A percentile compares a stretch with the other conserved stretches of the same genome.
Conservation (phyloP, 2,888 invertebrate species). For the Dynastes hyllus region DNA sequence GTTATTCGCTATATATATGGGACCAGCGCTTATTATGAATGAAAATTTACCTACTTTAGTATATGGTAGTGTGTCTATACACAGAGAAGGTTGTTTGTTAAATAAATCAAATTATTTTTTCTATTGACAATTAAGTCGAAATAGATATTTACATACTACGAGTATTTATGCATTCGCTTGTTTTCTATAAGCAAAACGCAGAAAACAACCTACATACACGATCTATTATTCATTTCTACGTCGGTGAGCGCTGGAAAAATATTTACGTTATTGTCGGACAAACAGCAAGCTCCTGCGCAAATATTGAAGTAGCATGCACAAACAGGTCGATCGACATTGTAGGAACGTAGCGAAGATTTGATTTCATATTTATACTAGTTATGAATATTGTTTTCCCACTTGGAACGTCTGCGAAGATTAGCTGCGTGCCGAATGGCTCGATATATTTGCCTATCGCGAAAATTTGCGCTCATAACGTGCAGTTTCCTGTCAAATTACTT, state of each 20-base stretch:
- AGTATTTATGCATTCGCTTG: background rate
- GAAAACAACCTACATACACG: too few species aligned
- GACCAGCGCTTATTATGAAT: too few species aligned
- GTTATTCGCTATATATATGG: too few species aligned
- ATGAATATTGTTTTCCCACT: constrained; percentile 6
- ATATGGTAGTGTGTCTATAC: too few species aligned
- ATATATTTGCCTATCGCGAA: too few species aligned
- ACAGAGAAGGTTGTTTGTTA: too few species aligned
- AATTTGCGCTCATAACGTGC: too few species aligned
- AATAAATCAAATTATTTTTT: background rate
- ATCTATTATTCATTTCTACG: background rate
- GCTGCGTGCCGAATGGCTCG: background rate
- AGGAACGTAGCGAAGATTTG: background rate
- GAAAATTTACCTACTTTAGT: too few species aligned
- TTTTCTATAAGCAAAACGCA: too few species aligned
- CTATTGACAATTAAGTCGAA: too few species aligned
- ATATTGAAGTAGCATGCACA: constrained; percentile 2
- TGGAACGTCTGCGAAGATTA: background rate
- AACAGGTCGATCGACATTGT: background rate
- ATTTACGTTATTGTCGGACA: constrained; percentile 13
- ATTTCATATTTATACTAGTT: constrained; percentile 1
- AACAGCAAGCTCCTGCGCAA: background rate
- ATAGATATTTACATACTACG: background rate
- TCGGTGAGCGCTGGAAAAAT: background rate
- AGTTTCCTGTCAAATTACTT: too few species aligned